A percentile compares a stretch with the other conserved stretches of the same genome.
Evolutionary conservation across 2,888 invertebrate species (phyloP).

Genomic region (Eurois occulta): DNA sequence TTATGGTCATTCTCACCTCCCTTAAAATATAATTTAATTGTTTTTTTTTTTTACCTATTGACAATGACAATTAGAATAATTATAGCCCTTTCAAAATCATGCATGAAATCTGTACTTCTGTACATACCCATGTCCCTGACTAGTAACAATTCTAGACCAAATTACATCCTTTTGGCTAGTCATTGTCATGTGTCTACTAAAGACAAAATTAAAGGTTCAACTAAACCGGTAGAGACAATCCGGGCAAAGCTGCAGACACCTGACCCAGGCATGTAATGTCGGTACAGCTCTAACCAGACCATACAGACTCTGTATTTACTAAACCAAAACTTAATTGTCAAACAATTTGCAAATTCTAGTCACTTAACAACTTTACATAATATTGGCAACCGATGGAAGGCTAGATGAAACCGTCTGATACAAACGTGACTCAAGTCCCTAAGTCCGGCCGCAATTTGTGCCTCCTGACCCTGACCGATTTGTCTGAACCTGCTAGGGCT

Average conservation of each 20-base stretch:
- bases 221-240: background rate
- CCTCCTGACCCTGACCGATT: constrained; percentile 52
- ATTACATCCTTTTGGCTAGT: background rate
- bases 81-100: background rate
- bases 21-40: background rate
- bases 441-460: constrained; percentile 11
- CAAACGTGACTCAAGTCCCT: constrained; percentile 28
- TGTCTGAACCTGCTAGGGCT: constrained; percentile 38
- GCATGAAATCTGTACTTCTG: background rate
- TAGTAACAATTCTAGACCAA: background rate
- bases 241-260: background rate
- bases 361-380: constrained; percentile 25
- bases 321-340: background rate
- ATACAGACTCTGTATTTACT: background rate
- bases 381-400: constrained; percentile 32
- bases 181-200: background rate
- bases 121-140: background rate
- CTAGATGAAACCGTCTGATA: constrained; percentile 36
- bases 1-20: background rate
- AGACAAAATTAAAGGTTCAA: background rate
- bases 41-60: no score
- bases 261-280: background rate
- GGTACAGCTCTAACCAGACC: background rate
- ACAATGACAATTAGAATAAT: background rate
- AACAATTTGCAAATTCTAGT: constrained; percentile 28